Conservation (phyloP, 2,113 vertebrate genomes). For the Glaucomys volans region DNA sequence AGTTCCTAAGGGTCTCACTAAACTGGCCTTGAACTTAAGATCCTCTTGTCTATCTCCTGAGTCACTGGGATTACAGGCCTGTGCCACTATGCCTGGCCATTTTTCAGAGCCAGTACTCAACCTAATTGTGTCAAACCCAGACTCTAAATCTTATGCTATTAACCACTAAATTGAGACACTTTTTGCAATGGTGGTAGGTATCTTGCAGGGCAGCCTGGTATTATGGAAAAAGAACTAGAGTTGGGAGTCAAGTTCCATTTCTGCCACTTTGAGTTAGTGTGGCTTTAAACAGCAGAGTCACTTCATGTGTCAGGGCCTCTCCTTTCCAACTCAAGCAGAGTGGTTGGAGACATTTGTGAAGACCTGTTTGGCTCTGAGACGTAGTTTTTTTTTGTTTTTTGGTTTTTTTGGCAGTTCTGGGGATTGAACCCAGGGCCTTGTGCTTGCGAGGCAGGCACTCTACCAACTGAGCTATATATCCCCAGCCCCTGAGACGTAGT, state of each 20-base stretch:
- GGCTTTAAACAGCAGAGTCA: not conserved
- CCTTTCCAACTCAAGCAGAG: not conserved
- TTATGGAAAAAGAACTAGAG: not conserved
- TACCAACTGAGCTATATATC: too few relatives aligned
- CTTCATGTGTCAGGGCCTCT: not conserved
- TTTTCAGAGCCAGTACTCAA: conserved; percentile 9
- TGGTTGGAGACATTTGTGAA: not conserved
- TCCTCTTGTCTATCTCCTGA: too few relatives aligned
- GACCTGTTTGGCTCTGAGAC: not conserved
- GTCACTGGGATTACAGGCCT: too few relatives aligned
- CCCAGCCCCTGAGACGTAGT: not conserved
- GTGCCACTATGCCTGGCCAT: too few relatives aligned
- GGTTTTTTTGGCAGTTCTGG: too few relatives aligned
- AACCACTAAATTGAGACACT: not conserved
- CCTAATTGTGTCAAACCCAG: not conserved
- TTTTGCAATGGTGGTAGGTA: not conserved
- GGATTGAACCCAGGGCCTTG: too few relatives aligned
- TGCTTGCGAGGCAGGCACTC: too few relatives aligned
- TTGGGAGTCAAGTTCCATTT: not conserved
- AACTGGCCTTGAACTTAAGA: too few relatives aligned
- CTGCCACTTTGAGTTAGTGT: not conserved
- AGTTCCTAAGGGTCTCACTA: too few relatives aligned
- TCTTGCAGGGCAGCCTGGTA: not conserved
- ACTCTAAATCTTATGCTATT: not conserved
- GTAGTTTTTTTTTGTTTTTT: too few relatives aligned